These are phyloP conservation scores for Podabrus alpinus DNA, from an alignment of 2,888 invertebrate species.

Conservation along the genomic window DNA sequence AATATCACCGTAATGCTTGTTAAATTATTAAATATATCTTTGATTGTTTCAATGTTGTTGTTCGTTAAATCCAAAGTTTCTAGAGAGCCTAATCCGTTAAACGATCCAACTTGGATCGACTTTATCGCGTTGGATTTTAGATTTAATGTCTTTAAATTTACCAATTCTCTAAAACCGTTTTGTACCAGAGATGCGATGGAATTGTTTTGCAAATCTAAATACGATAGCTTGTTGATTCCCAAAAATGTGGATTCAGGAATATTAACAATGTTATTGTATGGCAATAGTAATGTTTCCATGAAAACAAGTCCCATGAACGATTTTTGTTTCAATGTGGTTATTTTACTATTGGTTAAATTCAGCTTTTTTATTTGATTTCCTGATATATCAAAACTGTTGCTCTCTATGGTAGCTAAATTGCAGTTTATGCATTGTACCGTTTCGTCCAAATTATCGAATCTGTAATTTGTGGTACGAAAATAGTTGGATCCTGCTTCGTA, in stretches of 20 bases:
- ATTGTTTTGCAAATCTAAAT: slow-evolving; percentile 47
- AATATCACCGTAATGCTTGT: slow-evolving; percentile 40
- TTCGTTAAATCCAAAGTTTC: slow-evolving; percentile 44
- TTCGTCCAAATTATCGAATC: slow-evolving; percentile 53
- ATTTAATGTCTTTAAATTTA: slow-evolving; percentile 42
- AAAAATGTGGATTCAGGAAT: slow-evolving; percentile 48
- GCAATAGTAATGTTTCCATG: slow-evolving; percentile 43
- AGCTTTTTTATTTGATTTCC: slow-evolving; percentile 51
- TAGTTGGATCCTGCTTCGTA: slow-evolving; percentile 48
- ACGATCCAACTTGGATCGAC: slow-evolving; percentile 42
- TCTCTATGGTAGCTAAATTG: slow-evolving; percentile 43
- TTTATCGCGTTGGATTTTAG: slow-evolving; percentile 45
- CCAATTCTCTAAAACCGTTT: slow-evolving; percentile 47
- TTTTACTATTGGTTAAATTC: slow-evolving; percentile 43
- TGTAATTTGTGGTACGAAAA: slow-evolving; percentile 50
- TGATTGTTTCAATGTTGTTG: slow-evolving; percentile 42
- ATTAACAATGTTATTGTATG: slow-evolving; percentile 45
- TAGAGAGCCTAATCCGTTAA: slow-evolving; percentile 45
- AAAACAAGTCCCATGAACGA: slow-evolving; percentile 52
- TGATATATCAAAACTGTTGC: slow-evolving; percentile 51
- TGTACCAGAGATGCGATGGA: slow-evolving; percentile 44
- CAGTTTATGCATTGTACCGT: slow-evolving; percentile 50
- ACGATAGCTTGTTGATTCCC: slow-evolving; percentile 49
- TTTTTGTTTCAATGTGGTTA: slow-evolving; percentile 43
- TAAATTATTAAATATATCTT: slow-evolving; percentile 33